Evolutionary conservation across 2,888 invertebrate genomes (phyloP), one percentile per base, ranked within the genome.

Genomic region (Camponotus fellah): DNA sequence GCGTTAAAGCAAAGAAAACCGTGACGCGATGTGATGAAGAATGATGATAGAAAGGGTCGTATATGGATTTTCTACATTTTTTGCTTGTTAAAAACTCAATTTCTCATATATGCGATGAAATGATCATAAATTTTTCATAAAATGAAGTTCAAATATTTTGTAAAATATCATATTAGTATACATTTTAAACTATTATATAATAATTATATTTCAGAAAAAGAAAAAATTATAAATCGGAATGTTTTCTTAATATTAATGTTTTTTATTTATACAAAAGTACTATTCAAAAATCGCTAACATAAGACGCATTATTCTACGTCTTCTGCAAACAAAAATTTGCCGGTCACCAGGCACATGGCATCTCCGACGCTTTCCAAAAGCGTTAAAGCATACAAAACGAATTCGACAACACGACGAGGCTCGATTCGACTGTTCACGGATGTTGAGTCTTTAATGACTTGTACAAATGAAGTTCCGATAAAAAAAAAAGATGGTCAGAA

Each of bases 381-480:
- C 34, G 66, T 72, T 37, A 80, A 86, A 83, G 40, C 37, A 64
- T 81, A 83, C 64, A 85, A 90, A 84, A 82, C 58, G 81, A 80
- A 43, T 26, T 37, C 58, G 68, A 82, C 56, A 65, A 74, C 21
- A 53, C 66, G 76, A 62, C 9, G 74, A 53, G 64, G 71, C 80
- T 87, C 85, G 85, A 87, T 83, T 86, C 84, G 76, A 58, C 62
- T 64, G 64, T 84, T 84, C 77, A 86, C 80, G 81, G 72, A 75
- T 56, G 82, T 82, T 81, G 77, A 74, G 83, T 81, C 85, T 82
- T 88, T 91, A 92, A 91, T 92, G 90, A 89, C 90, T 88, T 87
- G 91, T 91, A 90, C 90, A 92, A 92, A 92, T 91, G 91, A 91
- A 92, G 87, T 91, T 91, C 90, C 86, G 86, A 89, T 91, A 88